Conservation (phyloP, 2,888 invertebrate species). For the Eristalis arbustorum region DNA sequence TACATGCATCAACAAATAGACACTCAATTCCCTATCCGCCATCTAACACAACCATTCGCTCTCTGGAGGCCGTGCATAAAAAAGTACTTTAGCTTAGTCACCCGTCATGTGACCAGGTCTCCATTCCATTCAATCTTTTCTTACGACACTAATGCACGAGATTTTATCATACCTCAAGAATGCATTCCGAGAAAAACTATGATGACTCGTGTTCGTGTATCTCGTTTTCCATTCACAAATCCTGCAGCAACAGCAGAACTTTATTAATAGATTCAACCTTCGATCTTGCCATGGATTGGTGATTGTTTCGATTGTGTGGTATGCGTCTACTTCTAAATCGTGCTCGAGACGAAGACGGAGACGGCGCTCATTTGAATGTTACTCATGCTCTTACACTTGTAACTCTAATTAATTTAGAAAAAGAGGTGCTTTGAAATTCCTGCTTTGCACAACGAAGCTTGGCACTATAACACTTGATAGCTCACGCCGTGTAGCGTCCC, state of each 20-base stretch:
- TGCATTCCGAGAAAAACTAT: slow-evolving; percentile 67
- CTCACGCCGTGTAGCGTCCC: slow-evolving; percentile 4
- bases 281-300: slow-evolving; percentile 58
- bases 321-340: slow-evolving; percentile 41
- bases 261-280: slow-evolving; percentile 71
- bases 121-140: slow-evolving; percentile 69
- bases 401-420: slow-evolving; percentile 64
- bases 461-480: slow-evolving; percentile 7
- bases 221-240: slow-evolving; percentile 70
- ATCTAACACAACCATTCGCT: background rate
- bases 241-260: slow-evolving; percentile 53
- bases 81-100: background rate
- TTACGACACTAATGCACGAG: slow-evolving; percentile 67
- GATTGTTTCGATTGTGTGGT: slow-evolving; percentile 22
- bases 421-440: slow-evolving; percentile 27
- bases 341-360: slow-evolving; percentile 24
- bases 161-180: slow-evolving; percentile 68
- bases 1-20: slow-evolving; percentile 62
- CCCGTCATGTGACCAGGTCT: slow-evolving; percentile 62
- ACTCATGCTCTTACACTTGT: slow-evolving; percentile 68
- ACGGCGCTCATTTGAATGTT: slow-evolving; percentile 65
- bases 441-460: slow-evolving; percentile 20
- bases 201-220: slow-evolving; percentile 64
- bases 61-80: slow-evolving; percentile 56
- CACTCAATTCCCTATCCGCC: slow-evolving; percentile 26